Base-by-base conservation (phyloP, 2,797 vertebrate genomes). In the Myoxocephalus aenaeus region DNA sequence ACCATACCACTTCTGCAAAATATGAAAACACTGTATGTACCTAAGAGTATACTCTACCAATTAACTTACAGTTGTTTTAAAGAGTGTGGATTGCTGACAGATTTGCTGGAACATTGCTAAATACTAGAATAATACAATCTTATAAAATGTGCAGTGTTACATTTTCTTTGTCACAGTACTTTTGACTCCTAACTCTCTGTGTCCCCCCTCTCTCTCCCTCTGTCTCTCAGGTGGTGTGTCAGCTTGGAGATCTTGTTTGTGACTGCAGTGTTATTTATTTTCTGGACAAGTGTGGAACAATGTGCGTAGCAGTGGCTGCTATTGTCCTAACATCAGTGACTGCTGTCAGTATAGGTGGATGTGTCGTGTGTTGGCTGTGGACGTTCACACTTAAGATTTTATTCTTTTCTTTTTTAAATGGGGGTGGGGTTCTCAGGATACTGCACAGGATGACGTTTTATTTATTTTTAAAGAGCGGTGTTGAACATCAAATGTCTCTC, bases 201-300 rank as follows among this genome's bases (percentile, higher is more conserved):
- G 40, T 56, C 58, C 58, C 50, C 29, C 70, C 63, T 44, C 50
- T 68, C 38, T 74, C 51, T 51, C 50, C 22, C 50, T 51, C 54
- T 63, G 22, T 74, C 81, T 83, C 71, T 57, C 93, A 99, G 97
- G 95, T 92, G 90, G 86, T 86, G 81, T 88, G 79, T 94, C 94
- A 90, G 92, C 89, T 86, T 42, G 92, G 93, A 94, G 94, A 93
- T 94, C 83, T 93, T 90, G 83, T 93, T 93, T 93, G 92, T 95
- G 96, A 94, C 94, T 89, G 92, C 95, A 93, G 95, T 96, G 94
- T 96, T 96, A 95, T 96, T 95, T 95, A 88, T 94, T 91, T 92
- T 93, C 85, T 29, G 77, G 94, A 91, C 89, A 94, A 94, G 94
- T 93, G 85, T 87, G 89, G 86, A 95, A 91, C 90, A 88, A 86